Base-by-base conservation (phyloP, 35 echinoderm and acorn worm species). In the Hemicentrotus pulcherrimus region DNA sequence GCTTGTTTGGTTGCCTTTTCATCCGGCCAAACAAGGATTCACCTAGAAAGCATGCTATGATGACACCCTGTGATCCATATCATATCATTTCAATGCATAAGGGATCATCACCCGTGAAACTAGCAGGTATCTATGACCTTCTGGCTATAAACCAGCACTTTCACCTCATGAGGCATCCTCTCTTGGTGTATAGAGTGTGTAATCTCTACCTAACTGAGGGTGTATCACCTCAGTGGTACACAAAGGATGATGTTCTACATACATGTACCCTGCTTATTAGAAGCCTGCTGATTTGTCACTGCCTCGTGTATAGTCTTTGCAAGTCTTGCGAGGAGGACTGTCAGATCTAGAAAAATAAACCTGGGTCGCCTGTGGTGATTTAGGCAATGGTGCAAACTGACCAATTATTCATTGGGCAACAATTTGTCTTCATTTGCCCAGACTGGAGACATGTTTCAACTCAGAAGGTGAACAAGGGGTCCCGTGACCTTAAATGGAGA, bases 271-370 rank as follows among this genome's bases (percentile, higher is more conserved):
- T 18, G 32, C 32, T 90, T 90, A 90, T 90, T 90, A 90, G 88
- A 32, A 2, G 88, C 32, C 88, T 47, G 32, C 88, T 90, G 32
- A 90, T 90, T 90, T 90, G 88, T 90, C 88, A 90, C 45, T 90
- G 31, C 46, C 46, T 90, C 88, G 88, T 90, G 46, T 90, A 90
- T 90, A 15, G 31, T 90, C 88, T 90, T 90, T 90, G 88, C 88
- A 33, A 90, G 88, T 90, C 88, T 90, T 45, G 30, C 88, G 88
- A 33, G 19, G 88, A 90, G 88, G 46, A 90, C 88, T 90, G 88
- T 90, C 88, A 90, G 88, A 90, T 90, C 88, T 90, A 6, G n/a
- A 31, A 90, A 90, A 90, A 90, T 90, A 90, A 90, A 90, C 88
- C 88, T 14, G 88, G 88, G 88, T 47, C 32, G 88, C 11, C 65